A percentile compares a stretch with the other conserved stretches of the same genome.
Conservation (phyloP, 2,797 vertebrate genomes). For the Hippopotamyrus pictus region DNA sequence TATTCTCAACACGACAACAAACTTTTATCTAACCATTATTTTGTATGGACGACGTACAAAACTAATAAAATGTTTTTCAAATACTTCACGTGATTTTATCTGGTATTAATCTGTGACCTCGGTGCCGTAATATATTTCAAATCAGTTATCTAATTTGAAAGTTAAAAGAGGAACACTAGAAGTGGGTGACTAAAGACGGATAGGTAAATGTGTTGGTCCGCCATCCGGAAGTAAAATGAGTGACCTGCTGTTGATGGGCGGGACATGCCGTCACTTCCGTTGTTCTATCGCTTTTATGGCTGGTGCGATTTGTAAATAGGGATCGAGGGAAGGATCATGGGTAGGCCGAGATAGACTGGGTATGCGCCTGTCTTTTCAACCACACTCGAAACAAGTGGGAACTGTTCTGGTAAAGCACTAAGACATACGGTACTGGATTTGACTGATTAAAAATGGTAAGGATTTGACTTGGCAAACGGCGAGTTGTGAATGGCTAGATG, state of each 20-base stretch:
- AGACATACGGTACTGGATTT: background rate
- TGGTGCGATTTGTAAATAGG: background rate
- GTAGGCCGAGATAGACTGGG: background rate
- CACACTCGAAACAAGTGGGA: background rate
- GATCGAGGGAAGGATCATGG: background rate
- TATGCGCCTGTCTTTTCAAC: background rate
- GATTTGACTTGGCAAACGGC: background rate
- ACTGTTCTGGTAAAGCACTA: background rate
- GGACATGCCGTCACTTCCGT: background rate
- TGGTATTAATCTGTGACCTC: background rate
- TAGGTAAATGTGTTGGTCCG: background rate
- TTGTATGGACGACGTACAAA: background rate
- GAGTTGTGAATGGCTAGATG: background rate
- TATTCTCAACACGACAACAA: background rate
- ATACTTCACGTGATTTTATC: background rate
- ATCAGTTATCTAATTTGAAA: background rate
- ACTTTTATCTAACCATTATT: background rate
- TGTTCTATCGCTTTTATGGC: background rate
- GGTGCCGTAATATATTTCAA: background rate
- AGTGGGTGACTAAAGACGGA: background rate
- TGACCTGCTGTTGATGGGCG: background rate
- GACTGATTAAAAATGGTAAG: slow-evolving; percentile 12
- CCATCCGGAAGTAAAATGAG: background rate
- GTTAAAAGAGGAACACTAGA: background rate
- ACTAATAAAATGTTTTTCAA: background rate